Conservation (phyloP, 2,113 vertebrate genomes). For the Engystomops pustulosus region DNA sequence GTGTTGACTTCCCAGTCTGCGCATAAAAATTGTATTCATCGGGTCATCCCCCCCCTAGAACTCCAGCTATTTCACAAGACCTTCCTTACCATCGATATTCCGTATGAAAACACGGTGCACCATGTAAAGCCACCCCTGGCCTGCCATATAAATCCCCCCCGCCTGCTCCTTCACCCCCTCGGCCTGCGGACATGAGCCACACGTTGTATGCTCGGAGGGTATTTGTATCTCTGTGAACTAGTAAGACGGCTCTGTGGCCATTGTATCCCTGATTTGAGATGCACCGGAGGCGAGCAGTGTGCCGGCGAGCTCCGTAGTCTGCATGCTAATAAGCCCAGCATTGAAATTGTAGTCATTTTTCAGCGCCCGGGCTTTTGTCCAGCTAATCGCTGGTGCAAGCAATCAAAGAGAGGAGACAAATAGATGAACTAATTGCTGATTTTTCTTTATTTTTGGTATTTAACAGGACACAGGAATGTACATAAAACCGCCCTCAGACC, state of each 20-base stretch:
- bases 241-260: conserved; percentile 24
- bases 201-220: not conserved
- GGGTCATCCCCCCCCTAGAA: not conserved
- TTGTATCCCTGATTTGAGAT: conserved; percentile 54
- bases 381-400: conserved; percentile 33
- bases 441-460: no score
- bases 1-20: not conserved
- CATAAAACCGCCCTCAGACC: no score
- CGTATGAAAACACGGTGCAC: no score
- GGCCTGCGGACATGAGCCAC: conserved; percentile 8
- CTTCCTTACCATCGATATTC: not conserved
- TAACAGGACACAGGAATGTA: no score
- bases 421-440: conserved; percentile 41
- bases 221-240: conserved; percentile 43
- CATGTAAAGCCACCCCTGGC: not conserved
- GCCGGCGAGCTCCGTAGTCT: conserved; percentile 41
- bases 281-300: conserved; percentile 40
- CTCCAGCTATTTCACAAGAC: no score
- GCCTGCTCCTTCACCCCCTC: conserved; percentile 3
- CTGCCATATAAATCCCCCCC: not conserved
- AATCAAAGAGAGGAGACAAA: conserved; percentile 17
- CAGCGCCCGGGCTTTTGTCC: conserved; percentile 24
- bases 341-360: conserved; percentile 52
- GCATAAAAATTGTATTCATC: conserved; percentile 26
- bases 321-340: conserved; percentile 53